Conservation (phyloP, 2,888 invertebrate species). For the Temnothorax ravouxi region DNA sequence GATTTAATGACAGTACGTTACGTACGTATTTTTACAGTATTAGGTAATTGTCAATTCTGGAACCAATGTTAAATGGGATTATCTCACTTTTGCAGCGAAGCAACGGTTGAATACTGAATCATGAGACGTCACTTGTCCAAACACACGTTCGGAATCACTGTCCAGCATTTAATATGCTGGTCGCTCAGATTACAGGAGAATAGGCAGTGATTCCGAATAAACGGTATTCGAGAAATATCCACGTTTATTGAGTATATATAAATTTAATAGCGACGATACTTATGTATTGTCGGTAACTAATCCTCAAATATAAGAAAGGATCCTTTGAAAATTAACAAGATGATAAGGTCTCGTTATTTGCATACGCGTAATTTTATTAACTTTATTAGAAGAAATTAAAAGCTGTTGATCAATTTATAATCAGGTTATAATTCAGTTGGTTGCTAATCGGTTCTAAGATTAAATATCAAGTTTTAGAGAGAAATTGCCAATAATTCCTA, state of each 20-base stretch:
- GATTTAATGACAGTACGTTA: conserved; percentile 1
- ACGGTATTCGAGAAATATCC: conserved; percentile 14
- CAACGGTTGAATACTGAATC: conserved; percentile 9
- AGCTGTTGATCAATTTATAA: neutral
- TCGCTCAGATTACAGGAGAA: conserved; percentile 3
- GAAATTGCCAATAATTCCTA: conserved; percentile 6
- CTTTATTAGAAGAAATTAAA: neutral
- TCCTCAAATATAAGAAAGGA: neutral
- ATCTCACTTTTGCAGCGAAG: neutral
- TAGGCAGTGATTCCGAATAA: neutral
- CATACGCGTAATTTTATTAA: neutral
- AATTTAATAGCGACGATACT: neutral
- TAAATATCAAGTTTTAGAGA: neutral
- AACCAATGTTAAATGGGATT: conserved; percentile 18
- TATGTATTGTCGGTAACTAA: neutral
- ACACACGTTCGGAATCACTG: conserved; percentile 5
- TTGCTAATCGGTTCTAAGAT: neutral
- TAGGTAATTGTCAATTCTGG: neutral
- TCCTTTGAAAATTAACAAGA: neutral
- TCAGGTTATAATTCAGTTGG: neutral
- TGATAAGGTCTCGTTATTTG: conserved; percentile 4
- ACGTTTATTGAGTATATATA: neutral
- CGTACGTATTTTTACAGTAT: neutral
- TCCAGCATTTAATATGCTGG: conserved; percentile 10
- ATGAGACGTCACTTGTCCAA: conserved; percentile 15